Conservation (phyloP, 2,888 invertebrate genomes). For the Hoplodrina blanda region DNA sequence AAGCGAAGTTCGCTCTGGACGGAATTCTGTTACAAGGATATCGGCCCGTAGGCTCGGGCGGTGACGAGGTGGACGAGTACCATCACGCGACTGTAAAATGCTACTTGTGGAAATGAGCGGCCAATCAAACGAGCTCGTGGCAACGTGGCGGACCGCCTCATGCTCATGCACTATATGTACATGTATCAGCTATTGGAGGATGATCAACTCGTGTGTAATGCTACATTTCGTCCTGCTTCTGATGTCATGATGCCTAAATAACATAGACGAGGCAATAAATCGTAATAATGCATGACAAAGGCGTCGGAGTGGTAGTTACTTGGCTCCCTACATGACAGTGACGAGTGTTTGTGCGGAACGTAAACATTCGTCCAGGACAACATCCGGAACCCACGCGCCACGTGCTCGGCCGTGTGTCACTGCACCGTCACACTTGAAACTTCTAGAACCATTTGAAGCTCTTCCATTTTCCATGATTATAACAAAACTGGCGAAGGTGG, state of each 20-base stretch:
- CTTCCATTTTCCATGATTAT: slow-evolving; percentile 21
- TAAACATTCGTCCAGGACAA: slow-evolving; percentile 31
- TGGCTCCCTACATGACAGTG: slow-evolving; percentile 23
- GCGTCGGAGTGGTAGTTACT: slow-evolving; percentile 14
- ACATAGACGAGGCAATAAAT: slow-evolving; percentile 3
- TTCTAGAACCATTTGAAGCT: slow-evolving; percentile 31
- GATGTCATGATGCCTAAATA: slow-evolving; percentile 4
- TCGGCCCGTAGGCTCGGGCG: too few relatives aligned
- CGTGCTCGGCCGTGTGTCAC: slow-evolving; percentile 17
- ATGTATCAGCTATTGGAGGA: background rate
- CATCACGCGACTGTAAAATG: too few relatives aligned
- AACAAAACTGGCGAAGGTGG: slow-evolving; percentile 4
- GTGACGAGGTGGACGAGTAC: too few relatives aligned
- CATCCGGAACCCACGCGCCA: slow-evolving; percentile 28
- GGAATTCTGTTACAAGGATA: too few relatives aligned
- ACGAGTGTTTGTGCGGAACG: slow-evolving; percentile 15
- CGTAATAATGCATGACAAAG: slow-evolving; percentile 14
- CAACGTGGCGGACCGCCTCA: too few relatives aligned
- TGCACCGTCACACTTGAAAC: slow-evolving; percentile 12
- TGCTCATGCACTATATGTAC: too few relatives aligned
- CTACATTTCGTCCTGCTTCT: slow-evolving; percentile 1
- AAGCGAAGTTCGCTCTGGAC: too few relatives aligned
- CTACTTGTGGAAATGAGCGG: too few relatives aligned
- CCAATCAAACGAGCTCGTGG: too few relatives aligned
- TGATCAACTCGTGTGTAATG: slow-evolving; percentile 3